A percentile compares a stretch with the other conserved stretches of the same genome.
Evolutionary conservation across 2,888 invertebrate species (phyloP).

Genomic region (Octonoba sinensis): DNA sequence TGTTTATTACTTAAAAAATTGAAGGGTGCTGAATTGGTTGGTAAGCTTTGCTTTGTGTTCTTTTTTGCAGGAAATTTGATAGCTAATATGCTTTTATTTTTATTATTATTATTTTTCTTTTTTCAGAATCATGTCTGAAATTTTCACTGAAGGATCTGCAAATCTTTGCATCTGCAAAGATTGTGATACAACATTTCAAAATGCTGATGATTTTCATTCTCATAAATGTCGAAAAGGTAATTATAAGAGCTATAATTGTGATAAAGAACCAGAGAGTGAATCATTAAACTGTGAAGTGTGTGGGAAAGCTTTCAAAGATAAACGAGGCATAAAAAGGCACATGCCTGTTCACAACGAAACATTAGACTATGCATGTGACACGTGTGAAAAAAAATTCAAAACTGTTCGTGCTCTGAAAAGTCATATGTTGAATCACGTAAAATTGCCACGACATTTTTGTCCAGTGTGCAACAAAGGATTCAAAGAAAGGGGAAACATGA

Average conservation of each 20-base stretch:
- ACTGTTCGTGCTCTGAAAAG: not conserved
- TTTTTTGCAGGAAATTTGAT: too few species aligned
- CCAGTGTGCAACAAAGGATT: slow-evolving; percentile 9
- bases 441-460: not conserved
- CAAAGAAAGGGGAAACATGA: slow-evolving; percentile 11
- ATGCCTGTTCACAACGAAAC: not conserved
- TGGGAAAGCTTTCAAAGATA: slow-evolving; percentile 10
- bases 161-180: slow-evolving; percentile 3
- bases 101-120: too few species aligned
- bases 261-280: not conserved
- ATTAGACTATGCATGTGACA: slow-evolving; percentile 10
- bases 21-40: too few species aligned
- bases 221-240: not conserved
- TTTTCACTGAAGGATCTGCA: not conserved
- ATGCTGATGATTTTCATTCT: slow-evolving; percentile 7
- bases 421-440: not conserved
- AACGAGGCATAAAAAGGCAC: not conserved
- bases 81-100: too few species aligned
- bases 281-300: not conserved
- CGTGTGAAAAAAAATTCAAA: slow-evolving; percentile 4
- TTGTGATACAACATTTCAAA: slow-evolving; percentile 4
- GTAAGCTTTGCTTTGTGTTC: too few species aligned
- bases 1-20: too few species aligned
- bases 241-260: not conserved
- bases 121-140: too few species aligned